phyloP scores from a whole-genome alignment of 1,140 invertebrate species.

The Thaumatotibia leucotreta region DNA sequence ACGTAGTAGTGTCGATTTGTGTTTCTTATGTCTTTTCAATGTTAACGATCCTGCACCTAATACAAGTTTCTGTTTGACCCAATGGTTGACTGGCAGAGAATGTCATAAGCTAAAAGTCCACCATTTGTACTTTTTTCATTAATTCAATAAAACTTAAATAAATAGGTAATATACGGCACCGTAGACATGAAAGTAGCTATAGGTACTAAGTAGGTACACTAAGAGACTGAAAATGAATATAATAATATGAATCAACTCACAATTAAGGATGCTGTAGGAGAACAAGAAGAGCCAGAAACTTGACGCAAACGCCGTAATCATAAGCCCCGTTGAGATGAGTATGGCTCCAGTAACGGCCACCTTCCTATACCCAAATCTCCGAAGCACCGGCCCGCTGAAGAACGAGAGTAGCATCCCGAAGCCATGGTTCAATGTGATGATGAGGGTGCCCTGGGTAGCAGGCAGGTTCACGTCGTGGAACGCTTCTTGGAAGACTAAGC shows the following conservation, averaged over 20 bases:
- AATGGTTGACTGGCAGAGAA: no score
- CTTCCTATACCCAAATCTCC: constrained; percentile 77
- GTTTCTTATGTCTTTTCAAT: no score
- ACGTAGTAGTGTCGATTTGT: no score
- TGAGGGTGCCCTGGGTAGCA: constrained; percentile 76
- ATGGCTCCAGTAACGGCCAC: constrained; percentile 74
- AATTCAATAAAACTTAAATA: no score
- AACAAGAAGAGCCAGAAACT: constrained; percentile 77
- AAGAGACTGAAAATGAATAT: background rate
- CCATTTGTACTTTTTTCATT: no score
- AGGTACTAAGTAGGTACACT: no score
- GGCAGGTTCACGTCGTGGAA: constrained; percentile 71
- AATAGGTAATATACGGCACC: no score
- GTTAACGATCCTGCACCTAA: no score
- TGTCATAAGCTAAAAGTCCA: no score
- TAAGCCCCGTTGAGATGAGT: constrained; percentile 71
- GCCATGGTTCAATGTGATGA: constrained; percentile 79
- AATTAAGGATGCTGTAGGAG: constrained; percentile 80
- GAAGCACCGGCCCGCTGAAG: constrained; percentile 77
- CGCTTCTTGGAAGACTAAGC: constrained; percentile 77
- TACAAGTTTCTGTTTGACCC: no score
- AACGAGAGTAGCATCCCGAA: constrained; percentile 81
- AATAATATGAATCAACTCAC: constrained; percentile 66
- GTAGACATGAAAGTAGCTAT: no score
- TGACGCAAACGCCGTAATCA: constrained; percentile 69